These are phyloP conservation scores for Xestia sexstrigata DNA, from an alignment of 2,888 invertebrate genomes.

Conservation along the genomic window DNA sequence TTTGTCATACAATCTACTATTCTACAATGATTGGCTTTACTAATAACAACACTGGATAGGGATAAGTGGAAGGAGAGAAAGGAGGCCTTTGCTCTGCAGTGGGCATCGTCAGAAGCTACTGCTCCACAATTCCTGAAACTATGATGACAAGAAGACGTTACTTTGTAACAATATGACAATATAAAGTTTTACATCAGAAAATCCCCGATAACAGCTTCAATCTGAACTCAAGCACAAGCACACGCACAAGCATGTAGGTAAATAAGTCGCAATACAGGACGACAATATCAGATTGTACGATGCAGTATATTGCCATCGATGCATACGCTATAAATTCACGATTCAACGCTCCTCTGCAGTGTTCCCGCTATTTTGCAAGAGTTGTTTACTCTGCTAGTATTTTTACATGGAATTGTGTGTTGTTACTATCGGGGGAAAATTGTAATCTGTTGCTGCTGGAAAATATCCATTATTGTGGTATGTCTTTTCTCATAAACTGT, in stretches of 20 bases:
- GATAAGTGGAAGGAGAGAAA: too few species aligned
- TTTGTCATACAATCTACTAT: too few species aligned
- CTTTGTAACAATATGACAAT: neutral
- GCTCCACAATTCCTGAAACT: too few species aligned
- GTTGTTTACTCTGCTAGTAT: constrained; percentile 41
- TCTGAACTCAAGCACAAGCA: constrained; percentile 20
- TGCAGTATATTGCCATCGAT: constrained; percentile 55
- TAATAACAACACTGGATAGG: too few species aligned
- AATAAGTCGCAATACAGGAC: constrained; percentile 36
- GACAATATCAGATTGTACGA: constrained; percentile 54
- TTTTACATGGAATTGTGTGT: constrained; percentile 31
- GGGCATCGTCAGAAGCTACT: neutral
- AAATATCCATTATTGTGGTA: neutral
- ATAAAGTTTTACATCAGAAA: neutral
- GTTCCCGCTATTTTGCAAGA: constrained; percentile 44
- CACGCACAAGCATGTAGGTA: constrained; percentile 33
- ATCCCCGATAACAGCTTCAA: neutral
- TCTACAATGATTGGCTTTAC: too few species aligned
- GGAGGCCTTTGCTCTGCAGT: too few species aligned
- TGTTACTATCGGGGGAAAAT: neutral
- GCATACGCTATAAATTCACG: constrained; percentile 61
- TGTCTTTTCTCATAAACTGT: neutral
- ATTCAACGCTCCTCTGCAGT: constrained; percentile 49
- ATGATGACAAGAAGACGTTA: neutral
- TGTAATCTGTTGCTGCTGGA: neutral